phyloP scores from a whole-genome alignment of 2,888 invertebrate genomes.

The Chouioia cunea region DNA sequence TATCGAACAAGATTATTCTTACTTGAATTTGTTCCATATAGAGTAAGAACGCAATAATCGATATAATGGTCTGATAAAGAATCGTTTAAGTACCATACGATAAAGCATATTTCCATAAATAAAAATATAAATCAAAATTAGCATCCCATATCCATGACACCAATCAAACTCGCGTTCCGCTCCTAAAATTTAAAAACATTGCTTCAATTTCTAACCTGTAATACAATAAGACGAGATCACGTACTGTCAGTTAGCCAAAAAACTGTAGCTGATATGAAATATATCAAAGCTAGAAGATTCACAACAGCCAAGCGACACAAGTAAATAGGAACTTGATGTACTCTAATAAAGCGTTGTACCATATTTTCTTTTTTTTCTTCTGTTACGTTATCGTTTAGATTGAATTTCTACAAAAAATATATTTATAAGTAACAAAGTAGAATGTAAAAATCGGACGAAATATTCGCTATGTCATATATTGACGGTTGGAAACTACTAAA shows the following conservation, averaged over 20 bases:
- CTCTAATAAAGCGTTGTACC: slow-evolving; percentile 5
- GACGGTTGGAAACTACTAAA: no score
- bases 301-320: slow-evolving; percentile 48
- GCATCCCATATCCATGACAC: slow-evolving; percentile 81
- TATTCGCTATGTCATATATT: background rate
- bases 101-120: slow-evolving; percentile 76
- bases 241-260: slow-evolving; percentile 56
- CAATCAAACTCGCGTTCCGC: slow-evolving; percentile 52
- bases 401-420: background rate
- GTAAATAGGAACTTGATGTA: background rate
- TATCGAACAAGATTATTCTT: background rate
- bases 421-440: background rate
- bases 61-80: slow-evolving; percentile 7
- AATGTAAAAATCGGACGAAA: no score
- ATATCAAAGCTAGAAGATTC: slow-evolving; percentile 54
- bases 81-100: slow-evolving; percentile 74
- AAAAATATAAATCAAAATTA: slow-evolving; percentile 75
- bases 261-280: slow-evolving; percentile 57
- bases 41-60: background rate
- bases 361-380: slow-evolving; percentile 20
- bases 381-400: background rate
- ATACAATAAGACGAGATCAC: slow-evolving; percentile 29
- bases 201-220: background rate
- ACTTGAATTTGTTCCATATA: background rate
- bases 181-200: slow-evolving; percentile 48